Base-by-base conservation (phyloP, 2,797 vertebrate species). In the Nyctibius grandis region DNA sequence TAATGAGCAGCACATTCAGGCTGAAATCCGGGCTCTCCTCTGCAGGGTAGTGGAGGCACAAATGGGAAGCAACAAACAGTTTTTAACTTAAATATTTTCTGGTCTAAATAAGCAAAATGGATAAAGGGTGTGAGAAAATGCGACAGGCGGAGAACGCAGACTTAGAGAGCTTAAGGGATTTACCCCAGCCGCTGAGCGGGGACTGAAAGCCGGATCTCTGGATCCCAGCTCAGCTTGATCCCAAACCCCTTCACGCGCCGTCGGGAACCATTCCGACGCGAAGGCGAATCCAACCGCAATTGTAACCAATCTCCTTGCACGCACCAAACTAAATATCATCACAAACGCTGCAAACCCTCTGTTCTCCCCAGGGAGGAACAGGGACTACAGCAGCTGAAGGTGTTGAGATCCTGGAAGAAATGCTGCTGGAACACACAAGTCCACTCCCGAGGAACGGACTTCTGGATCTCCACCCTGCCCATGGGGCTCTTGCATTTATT, bases 211-310 rank as follows among this genome's bases (percentile, higher is more conserved):
- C 1, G 10, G 51, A 70, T 89, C 88, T 75, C 25, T 51, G 74
- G 28, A 56, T 69, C 77, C 45, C 68, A n/a, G 34, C 67, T 42
- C 33, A 8, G 72, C 64, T 79, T 63, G 77, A 77, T 68, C 77
- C 85, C 81, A 60, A 89, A 87, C 7, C 25, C 60, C 51, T 51
- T 61, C 64, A 6, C 7, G 2, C 2, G 0, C 51, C 5, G 0
- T 15, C 1, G 0, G 76, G 11, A 68, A 34, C 34, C 1, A 0
- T 6, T 80, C 59, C 69, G 28, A 40, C 1, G 0, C 2, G 0
- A 36, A 67, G 61, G 19, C 1, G 1, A 48, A 79, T 9, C 67
- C 42, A 3, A 16, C 45, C 6, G 28, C 22, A 29, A 11, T 9
- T 57, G 28, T 9, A 12, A 31, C 4, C 0, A 0, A 80, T 10